These are phyloP conservation scores for Anastrepha ludens DNA, from an alignment of 1,140 invertebrate species.

Conservation along the genomic window DNA sequence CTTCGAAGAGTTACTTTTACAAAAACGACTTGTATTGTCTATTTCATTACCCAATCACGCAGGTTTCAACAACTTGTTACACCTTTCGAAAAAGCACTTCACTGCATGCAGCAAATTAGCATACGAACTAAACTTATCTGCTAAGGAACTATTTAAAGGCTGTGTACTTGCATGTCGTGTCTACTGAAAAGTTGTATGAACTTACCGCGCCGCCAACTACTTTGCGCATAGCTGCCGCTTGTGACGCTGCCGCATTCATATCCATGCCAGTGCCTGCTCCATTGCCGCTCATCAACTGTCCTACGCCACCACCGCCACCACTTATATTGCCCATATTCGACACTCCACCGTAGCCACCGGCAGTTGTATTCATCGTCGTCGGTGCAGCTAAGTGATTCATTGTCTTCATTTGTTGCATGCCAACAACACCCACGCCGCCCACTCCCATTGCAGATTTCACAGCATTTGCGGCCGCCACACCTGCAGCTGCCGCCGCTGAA, in stretches of 20 bases:
- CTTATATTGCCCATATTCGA: background rate
- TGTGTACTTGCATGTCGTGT: background rate
- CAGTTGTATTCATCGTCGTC: slow-evolving; percentile 55
- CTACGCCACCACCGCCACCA: slow-evolving; percentile 52
- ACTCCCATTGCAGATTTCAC: slow-evolving; percentile 33
- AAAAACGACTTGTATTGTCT: too few species aligned
- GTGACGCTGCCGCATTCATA: slow-evolving; percentile 59
- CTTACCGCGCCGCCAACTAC: slow-evolving; percentile 60
- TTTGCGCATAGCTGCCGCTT: slow-evolving; percentile 62
- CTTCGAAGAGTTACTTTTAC: too few species aligned
- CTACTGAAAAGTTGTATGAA: slow-evolving; percentile 54
- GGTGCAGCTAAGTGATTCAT: slow-evolving; percentile 52
- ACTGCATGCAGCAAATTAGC: background rate
- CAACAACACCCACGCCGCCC: slow-evolving; percentile 54
- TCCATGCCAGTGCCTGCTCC: slow-evolving; percentile 60
- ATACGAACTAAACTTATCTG: background rate
- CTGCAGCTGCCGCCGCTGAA: slow-evolving; percentile 47
- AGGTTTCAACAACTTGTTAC: too few species aligned
- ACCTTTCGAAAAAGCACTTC: background rate
- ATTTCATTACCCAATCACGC: too few species aligned
- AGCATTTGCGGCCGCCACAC: slow-evolving; percentile 59
- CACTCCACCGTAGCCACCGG: slow-evolving; percentile 40
- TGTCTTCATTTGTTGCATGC: slow-evolving; percentile 64
- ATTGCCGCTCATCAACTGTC: slow-evolving; percentile 55
- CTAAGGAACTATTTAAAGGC: background rate